phyloP scores from a whole-genome alignment of 1,140 invertebrate species.

The Drosophila hydei region DNA sequence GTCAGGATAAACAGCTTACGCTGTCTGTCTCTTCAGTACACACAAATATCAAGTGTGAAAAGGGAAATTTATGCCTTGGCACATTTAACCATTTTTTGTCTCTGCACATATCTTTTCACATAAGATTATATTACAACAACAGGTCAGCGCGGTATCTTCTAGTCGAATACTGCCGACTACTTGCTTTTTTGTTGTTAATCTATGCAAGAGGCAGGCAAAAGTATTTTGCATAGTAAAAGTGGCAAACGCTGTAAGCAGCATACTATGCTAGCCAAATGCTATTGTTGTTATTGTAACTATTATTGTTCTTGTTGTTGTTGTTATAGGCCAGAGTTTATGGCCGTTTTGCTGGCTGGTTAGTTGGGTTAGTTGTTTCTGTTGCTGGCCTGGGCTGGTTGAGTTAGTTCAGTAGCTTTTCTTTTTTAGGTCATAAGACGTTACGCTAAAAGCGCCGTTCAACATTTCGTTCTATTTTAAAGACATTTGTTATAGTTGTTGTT shows the following conservation, averaged over 20 bases:
- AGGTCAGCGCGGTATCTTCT: no score
- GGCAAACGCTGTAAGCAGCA: conserved; percentile 40
- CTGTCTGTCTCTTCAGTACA: no score
- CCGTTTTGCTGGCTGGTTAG: conserved; percentile 41
- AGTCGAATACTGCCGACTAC: no score
- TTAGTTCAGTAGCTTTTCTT: conserved; percentile 21
- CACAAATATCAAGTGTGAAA: no score
- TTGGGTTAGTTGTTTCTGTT: conserved; percentile 38
- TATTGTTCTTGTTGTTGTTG: conserved; percentile 21
- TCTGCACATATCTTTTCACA: no score
- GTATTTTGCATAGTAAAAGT: conserved; percentile 71
- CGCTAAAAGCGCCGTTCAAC: conserved; percentile 60
- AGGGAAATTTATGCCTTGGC: no score
- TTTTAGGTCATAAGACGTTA: conserved; percentile 78
- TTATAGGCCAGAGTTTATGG: conserved; percentile 34
- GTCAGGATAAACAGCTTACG: no score
- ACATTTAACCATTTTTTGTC: no score
- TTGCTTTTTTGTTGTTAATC: conserved; percentile 57
- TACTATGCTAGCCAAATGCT: conserved; percentile 17
- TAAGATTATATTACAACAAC: no score
- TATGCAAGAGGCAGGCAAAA: conserved; percentile 64
- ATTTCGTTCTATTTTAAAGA: conserved; percentile 82
- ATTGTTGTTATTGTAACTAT: conserved; percentile 6
- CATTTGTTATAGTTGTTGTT: conserved; percentile 58
- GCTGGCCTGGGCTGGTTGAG: conserved; percentile 42